These are phyloP conservation scores for Brachionus calyciflorus DNA, from an alignment of 1,140 invertebrate species.

Conservation along the genomic window DNA sequence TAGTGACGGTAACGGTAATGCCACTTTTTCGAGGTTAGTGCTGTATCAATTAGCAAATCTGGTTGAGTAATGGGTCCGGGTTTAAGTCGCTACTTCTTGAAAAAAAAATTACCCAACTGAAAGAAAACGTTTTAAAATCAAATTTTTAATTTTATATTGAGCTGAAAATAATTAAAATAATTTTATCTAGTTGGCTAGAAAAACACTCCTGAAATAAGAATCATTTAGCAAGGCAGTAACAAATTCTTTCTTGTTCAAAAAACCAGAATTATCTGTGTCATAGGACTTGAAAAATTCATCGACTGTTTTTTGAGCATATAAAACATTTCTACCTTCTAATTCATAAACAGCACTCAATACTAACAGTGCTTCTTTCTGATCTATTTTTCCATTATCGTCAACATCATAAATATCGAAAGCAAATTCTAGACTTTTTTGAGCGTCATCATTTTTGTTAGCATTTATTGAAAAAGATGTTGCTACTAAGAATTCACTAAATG, in stretches of 20 bases:
- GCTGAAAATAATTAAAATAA: too few relatives aligned
- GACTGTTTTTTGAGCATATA: background rate
- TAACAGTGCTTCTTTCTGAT: background rate
- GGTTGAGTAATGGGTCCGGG: too few relatives aligned
- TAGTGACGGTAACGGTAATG: too few relatives aligned
- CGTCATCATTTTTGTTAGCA: background rate
- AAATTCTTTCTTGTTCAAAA: constrained; percentile 21
- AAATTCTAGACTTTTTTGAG: constrained; percentile 35
- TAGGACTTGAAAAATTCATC: constrained; percentile 10
- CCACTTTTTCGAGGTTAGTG: too few relatives aligned
- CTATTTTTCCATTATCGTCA: constrained; percentile 24
- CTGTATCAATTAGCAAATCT: too few relatives aligned
- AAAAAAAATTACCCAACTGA: too few relatives aligned
- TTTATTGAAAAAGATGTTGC: background rate
- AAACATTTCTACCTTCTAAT: background rate
- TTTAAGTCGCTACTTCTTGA: too few relatives aligned
- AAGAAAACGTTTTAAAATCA: too few relatives aligned
- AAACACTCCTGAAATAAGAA: background rate
- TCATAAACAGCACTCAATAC: constrained; percentile 36
- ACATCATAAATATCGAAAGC: constrained; percentile 47
- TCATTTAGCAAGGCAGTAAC: background rate
- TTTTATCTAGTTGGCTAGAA: background rate
- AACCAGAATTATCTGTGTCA: constrained; percentile 7
- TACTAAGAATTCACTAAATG: constrained; percentile 45
- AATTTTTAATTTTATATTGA: too few relatives aligned